Conservation (phyloP, 35 echinoderm and acorn worm genomes). For the Lytechinus variegatus region DNA sequence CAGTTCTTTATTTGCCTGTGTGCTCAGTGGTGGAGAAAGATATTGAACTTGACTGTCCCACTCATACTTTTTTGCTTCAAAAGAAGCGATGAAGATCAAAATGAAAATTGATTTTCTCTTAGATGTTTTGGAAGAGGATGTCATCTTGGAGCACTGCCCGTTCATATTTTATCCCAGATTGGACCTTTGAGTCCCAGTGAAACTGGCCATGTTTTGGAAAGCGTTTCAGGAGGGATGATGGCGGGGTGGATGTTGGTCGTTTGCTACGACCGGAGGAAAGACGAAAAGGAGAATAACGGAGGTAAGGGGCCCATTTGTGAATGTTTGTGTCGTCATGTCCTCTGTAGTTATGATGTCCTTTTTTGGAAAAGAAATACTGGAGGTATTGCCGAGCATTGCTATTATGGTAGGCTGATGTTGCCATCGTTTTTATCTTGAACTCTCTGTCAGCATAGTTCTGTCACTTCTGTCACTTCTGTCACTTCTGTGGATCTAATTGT, state of each 20-base stretch:
- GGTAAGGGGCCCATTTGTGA: background rate
- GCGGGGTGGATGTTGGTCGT: background rate
- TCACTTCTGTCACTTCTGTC: too few species aligned
- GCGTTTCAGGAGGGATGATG: background rate
- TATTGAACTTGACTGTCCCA: background rate
- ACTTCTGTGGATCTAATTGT: background rate
- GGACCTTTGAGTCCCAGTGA: background rate
- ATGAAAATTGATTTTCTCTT: background rate
- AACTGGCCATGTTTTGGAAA: background rate
- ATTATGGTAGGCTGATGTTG: background rate
- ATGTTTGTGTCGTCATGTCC: slow-evolving; percentile 38
- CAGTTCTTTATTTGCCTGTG: background rate
- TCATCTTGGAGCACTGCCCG: background rate
- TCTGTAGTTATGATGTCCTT: slow-evolving; percentile 14
- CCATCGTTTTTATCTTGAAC: background rate
- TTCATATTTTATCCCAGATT: background rate
- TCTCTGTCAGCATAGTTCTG: background rate
- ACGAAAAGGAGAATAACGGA: background rate
- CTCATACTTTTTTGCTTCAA: background rate
- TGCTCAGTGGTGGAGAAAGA: background rate
- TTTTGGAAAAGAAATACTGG: slow-evolving; percentile 45
- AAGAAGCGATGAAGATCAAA: background rate
- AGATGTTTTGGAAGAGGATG: background rate
- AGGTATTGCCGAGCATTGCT: background rate
- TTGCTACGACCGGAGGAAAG: background rate